A percentile compares a stretch with the other conserved stretches of the same genome.
These are phyloP conservation scores for Serrognathus titanus DNA, from an alignment of 2,888 invertebrate species.

Conservation along the genomic window DNA sequence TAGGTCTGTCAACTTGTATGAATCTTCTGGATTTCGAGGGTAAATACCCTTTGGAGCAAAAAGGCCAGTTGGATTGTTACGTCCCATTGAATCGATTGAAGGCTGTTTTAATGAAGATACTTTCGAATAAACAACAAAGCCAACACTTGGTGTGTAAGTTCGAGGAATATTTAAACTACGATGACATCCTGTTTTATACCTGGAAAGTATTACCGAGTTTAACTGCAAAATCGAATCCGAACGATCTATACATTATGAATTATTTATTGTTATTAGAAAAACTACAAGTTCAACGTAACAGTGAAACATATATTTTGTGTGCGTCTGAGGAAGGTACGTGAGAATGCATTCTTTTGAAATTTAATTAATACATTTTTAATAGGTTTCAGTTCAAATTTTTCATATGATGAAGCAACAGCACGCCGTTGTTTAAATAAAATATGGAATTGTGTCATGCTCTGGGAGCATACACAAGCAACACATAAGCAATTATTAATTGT, in stretches of 20 bases:
- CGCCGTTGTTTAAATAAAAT: constrained; percentile 65
- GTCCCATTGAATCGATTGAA: constrained; percentile 68
- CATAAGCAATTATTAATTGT: constrained; percentile 78
- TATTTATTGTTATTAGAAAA: constrained; percentile 43
- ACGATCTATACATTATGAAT: constrained; percentile 44
- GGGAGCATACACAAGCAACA: constrained; percentile 64
- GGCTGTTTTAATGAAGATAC: constrained; percentile 61
- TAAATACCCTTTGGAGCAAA: constrained; percentile 59
- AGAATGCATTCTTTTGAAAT: not conserved
- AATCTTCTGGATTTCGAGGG: constrained; percentile 72
- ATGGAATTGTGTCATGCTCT: constrained; percentile 74
- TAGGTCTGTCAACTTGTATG: constrained; percentile 68
- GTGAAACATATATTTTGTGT: constrained; percentile 38
- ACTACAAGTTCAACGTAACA: constrained; percentile 37
- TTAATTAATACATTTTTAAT: not conserved
- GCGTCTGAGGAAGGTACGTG: constrained; percentile 25
- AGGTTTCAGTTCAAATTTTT: constrained; percentile 23
- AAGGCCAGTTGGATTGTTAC: constrained; percentile 52
- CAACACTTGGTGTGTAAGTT: constrained; percentile 62
- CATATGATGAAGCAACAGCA: constrained; percentile 56
- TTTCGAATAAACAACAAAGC: constrained; percentile 62
- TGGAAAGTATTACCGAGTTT: constrained; percentile 60
- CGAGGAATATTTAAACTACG: constrained; percentile 70
- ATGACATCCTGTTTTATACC: constrained; percentile 72
- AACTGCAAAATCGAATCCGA: constrained; percentile 56